phyloP scores from a whole-genome alignment of 2,888 invertebrate species.

The Ypsolopha sequella region DNA sequence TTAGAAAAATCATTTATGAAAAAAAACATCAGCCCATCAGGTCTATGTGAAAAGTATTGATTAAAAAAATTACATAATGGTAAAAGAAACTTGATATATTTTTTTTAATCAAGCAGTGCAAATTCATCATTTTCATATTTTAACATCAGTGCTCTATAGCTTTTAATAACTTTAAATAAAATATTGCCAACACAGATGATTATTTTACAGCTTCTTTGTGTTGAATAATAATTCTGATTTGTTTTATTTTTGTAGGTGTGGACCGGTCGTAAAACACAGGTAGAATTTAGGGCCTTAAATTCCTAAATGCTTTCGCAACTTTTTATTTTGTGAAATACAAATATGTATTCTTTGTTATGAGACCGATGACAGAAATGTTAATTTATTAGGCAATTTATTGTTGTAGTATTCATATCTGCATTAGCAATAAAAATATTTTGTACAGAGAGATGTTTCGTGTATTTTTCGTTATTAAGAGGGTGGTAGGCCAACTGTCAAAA shows the following conservation, averaged over 20 bases:
- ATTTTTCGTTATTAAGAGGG: too few species aligned
- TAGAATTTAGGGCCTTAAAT: conserved; percentile 1
- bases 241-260: conserved; percentile 1
- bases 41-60: too few species aligned
- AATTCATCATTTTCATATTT: too few species aligned
- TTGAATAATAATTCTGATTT: background rate
- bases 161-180: background rate
- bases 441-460: too few species aligned
- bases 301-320: background rate
- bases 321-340: background rate
- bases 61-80: too few species aligned
- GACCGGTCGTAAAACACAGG: conserved; percentile 1
- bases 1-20: too few species aligned
- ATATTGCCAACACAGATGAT: background rate
- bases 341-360: background rate
- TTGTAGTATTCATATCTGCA: background rate
- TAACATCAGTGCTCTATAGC: too few species aligned
- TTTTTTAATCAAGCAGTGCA: too few species aligned
- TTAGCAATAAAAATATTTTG: too few species aligned
- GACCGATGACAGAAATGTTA: background rate
- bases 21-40: too few species aligned
- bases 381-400: background rate
- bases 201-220: background rate
- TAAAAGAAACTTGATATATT: too few species aligned
- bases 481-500: too few species aligned